Evolutionary conservation across 2,888 invertebrate genomes (phyloP), one percentile per base, ranked within the genome.

Genomic region (Tuberolachnus salignus): DNA sequence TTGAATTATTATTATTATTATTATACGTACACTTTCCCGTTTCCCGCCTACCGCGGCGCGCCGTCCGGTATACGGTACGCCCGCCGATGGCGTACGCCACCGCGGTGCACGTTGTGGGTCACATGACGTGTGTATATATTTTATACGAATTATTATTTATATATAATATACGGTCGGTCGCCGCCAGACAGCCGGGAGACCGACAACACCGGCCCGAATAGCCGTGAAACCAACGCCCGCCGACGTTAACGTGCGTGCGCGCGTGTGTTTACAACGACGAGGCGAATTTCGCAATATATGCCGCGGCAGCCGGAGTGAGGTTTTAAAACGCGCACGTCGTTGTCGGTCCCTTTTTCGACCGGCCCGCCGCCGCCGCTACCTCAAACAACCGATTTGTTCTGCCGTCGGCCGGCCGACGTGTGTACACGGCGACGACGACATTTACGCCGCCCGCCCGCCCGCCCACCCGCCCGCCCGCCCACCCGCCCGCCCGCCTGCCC

Each of bases 131-230:
- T n/a, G n/a, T n/a, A n/a, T n/a, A n/a, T n/a, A n/a, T n/a, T n/a
- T n/a, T n/a, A n/a, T n/a, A n/a, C n/a, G n/a, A n/a, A n/a, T n/a
- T n/a, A n/a, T n/a, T n/a, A n/a, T n/a, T n/a, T n/a, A n/a, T n/a
- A n/a, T 16, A 1, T 19, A 4, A 16, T 42, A 44, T 8, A 3
- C 13, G 46, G 23, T 49, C 71, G 71, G 44, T 44, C 23, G 53
- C 34, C 57, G 71, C 59, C 55, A 75, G 74, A 75, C 74, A 66
- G 53, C 55, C 55, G 42, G 74, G 74, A 66, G 74, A 55, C 74
- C 73, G 74, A 26, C n/a, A n/a, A 26, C 13, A n/a, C 57, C n/a
- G 23, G 16, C 21, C n/a, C 51, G 44, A 75, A 66, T 44, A 55
- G 21, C 55, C 66, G 66, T 75, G 74, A 75, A 75, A 75, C 66